A percentile compares a stretch with the other conserved stretches of the same genome.
Evolutionary conservation across 2,888 invertebrate genomes (phyloP).

Genomic region (Aspidiotus rigidus): DNA sequence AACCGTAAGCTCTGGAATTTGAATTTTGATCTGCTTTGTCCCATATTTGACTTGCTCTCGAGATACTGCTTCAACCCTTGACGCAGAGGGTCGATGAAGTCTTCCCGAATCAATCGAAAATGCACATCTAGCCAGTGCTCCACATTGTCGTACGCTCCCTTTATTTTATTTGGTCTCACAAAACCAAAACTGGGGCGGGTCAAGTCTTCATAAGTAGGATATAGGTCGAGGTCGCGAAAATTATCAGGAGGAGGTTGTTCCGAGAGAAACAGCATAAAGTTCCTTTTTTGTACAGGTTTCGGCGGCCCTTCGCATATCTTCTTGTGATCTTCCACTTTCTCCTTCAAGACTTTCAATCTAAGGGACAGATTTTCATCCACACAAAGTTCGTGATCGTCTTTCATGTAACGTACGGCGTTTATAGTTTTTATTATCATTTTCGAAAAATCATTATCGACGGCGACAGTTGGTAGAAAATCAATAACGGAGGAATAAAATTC

Average conservation of each 20-base stretch:
- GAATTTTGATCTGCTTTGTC: constrained; percentile 1
- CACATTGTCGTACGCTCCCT: constrained; percentile 54
- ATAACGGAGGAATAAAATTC: constrained; percentile 43
- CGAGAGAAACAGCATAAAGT: too few species aligned
- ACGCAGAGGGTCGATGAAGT: constrained; percentile 64
- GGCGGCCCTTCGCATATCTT: constrained; percentile 29
- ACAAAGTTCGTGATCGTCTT: constrained; percentile 34
- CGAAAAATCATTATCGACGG: constrained; percentile 40
- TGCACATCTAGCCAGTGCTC: constrained; percentile 72
- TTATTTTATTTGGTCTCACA: constrained; percentile 51
- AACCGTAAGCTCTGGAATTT: constrained; percentile 57
- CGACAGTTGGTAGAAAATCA: constrained; percentile 40
- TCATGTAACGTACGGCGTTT: constrained; percentile 38
- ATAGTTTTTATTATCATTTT: constrained; percentile 39
- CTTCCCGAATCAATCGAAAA: constrained; percentile 66
- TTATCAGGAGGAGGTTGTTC: constrained; percentile 44
- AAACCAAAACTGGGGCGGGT: constrained; percentile 44
- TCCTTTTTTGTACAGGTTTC: not conserved
- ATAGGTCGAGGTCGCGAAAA: constrained; percentile 49
- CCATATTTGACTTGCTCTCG: not conserved
- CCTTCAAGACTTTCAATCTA: constrained; percentile 29
- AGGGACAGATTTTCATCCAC: constrained; percentile 28
- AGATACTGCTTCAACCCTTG: constrained; percentile 46
- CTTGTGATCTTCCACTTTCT: constrained; percentile 32
- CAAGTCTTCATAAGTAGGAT: constrained; percentile 47